Base-by-base conservation (phyloP, 2,113 vertebrate genomes). In the Merops nubicus region DNA sequence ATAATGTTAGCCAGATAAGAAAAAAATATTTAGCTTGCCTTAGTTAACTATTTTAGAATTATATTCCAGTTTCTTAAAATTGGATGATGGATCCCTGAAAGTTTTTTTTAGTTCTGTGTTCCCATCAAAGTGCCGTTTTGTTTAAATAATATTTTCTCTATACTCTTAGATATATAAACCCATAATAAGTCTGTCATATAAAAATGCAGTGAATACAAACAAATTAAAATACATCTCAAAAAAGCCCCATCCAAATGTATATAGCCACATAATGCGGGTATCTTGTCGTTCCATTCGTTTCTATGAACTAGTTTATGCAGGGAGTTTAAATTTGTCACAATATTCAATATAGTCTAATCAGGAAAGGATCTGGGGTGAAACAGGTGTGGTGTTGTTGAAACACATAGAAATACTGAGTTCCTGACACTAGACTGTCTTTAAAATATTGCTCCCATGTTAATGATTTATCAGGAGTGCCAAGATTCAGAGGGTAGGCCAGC, bases 241-340 rank as follows among this genome's bases (percentile, higher is more conserved):
- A 42, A 63, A 12, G 9, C 0, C 22, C 5, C 31, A 31, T 13
- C 20, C 2, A 29, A 25, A 33, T 53, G 1, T 29, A 8, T 56
- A 4, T 81, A 25, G 45, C 50, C 34, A 42, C 2, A 31, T 43
- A 56, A 43, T 1, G 2, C 45, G 19, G 33, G 13, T 69, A 33
- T 26, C 7, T 15, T 38, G 54, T 67, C 7, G 31, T 80, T 80
- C 9, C 5, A n/a, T 51, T 28, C 4, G 68, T 91, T 65, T 38
- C 13, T 47, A 59, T 47, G 38, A 83, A 79, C 2, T 5, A 22
- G 1, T 33, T 33, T 69, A 33, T 89, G 20, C 25, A 81, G 23
- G 73, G 20, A 69, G 23, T 69, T 65, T 56, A 47, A 60, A 48
- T 81, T 34, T 84, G 6, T 64, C 28, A 60, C 36, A 23, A 33